phyloP scores from a whole-genome alignment of 1,140 invertebrate genomes.

The Apis cerana region DNA sequence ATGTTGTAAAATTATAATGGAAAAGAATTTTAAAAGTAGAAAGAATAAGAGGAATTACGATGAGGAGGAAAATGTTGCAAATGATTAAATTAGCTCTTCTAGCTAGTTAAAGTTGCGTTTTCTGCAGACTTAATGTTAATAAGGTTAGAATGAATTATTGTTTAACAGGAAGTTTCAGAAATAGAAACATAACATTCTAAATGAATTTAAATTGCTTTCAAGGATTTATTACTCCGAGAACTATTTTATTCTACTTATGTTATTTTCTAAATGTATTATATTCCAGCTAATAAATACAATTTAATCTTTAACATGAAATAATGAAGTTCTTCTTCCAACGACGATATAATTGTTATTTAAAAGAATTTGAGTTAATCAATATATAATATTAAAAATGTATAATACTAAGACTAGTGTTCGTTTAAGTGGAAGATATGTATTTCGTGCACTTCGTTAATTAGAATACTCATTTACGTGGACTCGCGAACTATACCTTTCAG shows the following conservation, averaged over 20 bases:
- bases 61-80: too few relatives aligned
- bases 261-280: too few relatives aligned
- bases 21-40: too few relatives aligned
- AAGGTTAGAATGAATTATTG: neutral
- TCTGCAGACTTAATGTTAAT: neutral
- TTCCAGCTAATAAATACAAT: neutral
- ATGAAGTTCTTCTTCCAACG: too few relatives aligned
- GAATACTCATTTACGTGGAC: conserved; percentile 1
- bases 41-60: too few relatives aligned
- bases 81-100: too few relatives aligned
- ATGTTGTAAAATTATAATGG: too few relatives aligned
- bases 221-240: too few relatives aligned
- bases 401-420: neutral
- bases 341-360: too few relatives aligned
- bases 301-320: neutral
- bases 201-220: neutral
- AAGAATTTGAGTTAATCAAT: too few relatives aligned
- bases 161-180: neutral
- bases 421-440: neutral
- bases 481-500: conserved; percentile 1
- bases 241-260: too few relatives aligned
- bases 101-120: neutral
- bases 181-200: neutral
- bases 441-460: conserved; percentile 20
- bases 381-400: neutral